Conservation (phyloP, 2,113 vertebrate genomes). For the Seriola quinqueradiata region DNA sequence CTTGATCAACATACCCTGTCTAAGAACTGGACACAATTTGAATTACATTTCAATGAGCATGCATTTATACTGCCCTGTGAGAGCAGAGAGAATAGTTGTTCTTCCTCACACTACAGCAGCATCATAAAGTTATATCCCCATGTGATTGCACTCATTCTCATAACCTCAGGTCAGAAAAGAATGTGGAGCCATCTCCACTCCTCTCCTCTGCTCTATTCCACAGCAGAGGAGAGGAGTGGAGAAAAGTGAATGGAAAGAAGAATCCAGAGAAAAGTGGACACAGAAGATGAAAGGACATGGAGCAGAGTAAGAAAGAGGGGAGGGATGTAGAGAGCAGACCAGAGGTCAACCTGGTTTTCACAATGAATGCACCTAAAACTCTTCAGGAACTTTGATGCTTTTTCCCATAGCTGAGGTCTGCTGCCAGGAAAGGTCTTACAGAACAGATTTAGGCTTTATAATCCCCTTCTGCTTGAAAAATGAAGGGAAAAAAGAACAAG, state of each 20-base stretch:
- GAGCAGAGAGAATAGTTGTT: neutral
- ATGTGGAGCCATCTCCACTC: neutral
- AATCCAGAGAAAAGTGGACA: neutral
- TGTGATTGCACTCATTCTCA: constrained; percentile 34
- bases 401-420: constrained; percentile 63
- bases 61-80: neutral
- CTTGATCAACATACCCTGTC: neutral
- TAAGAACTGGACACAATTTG: neutral
- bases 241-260: neutral
- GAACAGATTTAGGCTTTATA: constrained; percentile 69
- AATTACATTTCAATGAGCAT: neutral
- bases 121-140: constrained; percentile 36
- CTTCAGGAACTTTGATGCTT: constrained; percentile 61
- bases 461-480: constrained; percentile 70
- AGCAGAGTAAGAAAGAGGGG: neutral
- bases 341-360: constrained; percentile 36
- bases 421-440: constrained; percentile 62
- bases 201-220: neutral
- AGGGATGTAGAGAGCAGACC: constrained; percentile 7
- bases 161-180: constrained; percentile 48
- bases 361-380: constrained; percentile 45
- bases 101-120: neutral
- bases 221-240: too few relatives aligned
- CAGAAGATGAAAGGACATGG: constrained; percentile 31
- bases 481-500: constrained; percentile 58